A percentile compares a stretch with the other conserved stretches of the same genome.
phyloP scores from a whole-genome alignment of 2,113 vertebrate species.

The Thinocorus orbignyianus region DNA sequence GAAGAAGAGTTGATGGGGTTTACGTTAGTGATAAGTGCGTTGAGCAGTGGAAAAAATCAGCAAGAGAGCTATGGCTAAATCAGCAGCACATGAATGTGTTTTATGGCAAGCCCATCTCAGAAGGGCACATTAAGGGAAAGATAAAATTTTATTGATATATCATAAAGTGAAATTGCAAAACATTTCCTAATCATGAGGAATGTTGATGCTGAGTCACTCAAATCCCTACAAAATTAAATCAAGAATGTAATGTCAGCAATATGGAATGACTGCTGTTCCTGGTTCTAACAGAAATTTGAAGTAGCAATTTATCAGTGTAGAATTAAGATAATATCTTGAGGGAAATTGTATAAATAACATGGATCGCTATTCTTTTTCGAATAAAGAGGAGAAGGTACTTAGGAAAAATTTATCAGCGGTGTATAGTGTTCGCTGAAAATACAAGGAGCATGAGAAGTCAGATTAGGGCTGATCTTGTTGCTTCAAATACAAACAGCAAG shows the following conservation, averaged over 20 bases:
- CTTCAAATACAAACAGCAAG: not conserved
- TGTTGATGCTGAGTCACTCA: constrained; percentile 8
- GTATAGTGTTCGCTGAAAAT: not conserved
- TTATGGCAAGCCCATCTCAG: not conserved
- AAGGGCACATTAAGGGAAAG: not conserved
- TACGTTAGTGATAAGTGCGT: not conserved
- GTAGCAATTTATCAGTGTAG: not conserved
- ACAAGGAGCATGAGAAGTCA: not conserved
- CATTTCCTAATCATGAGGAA: constrained; percentile 10
- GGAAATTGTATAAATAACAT: not conserved
- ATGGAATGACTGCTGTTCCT: not conserved
- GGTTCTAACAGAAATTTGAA: not conserved
- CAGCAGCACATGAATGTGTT: not conserved
- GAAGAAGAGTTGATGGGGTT: not conserved
- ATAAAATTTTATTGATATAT: constrained; percentile 28
- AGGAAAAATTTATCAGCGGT: not conserved
- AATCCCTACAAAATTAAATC: not conserved
- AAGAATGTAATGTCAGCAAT: not conserved
- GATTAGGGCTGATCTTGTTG: not conserved
- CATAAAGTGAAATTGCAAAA: constrained; percentile 1
- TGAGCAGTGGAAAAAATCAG: not conserved
- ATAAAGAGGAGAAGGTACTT: not conserved
- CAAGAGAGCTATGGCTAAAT: not conserved
- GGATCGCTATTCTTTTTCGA: not conserved
- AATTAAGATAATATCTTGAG: not conserved